Conservation (phyloP, 2,797 vertebrate species). For the Myotis pilosus region DNA sequence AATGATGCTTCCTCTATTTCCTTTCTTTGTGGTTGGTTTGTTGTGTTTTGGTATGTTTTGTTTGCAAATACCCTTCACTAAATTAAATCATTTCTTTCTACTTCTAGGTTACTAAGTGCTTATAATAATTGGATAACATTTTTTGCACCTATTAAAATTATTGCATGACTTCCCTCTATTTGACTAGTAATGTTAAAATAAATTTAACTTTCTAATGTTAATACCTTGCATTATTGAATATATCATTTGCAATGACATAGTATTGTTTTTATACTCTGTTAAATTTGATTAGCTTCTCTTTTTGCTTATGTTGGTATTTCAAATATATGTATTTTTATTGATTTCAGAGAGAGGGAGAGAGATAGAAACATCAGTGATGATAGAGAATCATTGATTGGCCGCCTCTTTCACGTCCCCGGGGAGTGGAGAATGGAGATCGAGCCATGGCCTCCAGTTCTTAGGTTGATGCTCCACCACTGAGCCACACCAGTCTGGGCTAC, state of each 20-base stretch:
- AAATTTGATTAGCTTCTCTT: conserved; percentile 29
- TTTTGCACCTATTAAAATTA: neutral
- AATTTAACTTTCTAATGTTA: conserved; percentile 2
- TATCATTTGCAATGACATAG: neutral
- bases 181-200: conserved; percentile 31
- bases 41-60: neutral
- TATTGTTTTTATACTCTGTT: conserved; percentile 2
- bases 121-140: neutral
- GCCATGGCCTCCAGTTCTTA: too few species aligned
- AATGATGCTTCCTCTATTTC: neutral
- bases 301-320: conserved; percentile 32
- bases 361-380: neutral
- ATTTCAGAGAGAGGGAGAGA: neutral
- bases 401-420: neutral
- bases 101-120: neutral
- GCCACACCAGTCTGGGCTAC: neutral
- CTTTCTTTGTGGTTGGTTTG: neutral
- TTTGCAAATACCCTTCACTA: neutral
- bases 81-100: conserved; percentile 31
- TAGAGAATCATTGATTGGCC: neutral
- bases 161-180: neutral
- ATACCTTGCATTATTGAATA: conserved; percentile 17
- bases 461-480: neutral
- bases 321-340: neutral
- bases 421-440: too few species aligned